Evolutionary conservation across 2,888 invertebrate species (phyloP).

Genomic region (Busseola fusca): DNA sequence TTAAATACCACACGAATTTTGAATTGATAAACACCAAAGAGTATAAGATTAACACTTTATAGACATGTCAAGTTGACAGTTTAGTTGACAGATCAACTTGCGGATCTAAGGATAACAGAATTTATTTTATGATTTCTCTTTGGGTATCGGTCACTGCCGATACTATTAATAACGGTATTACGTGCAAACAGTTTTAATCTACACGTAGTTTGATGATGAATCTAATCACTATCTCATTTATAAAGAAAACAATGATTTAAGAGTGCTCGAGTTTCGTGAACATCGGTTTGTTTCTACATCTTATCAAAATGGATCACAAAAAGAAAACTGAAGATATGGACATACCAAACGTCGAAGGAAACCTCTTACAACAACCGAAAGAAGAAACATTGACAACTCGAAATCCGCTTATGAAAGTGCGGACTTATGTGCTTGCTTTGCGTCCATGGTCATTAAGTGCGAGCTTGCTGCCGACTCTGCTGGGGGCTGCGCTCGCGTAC

Average conservation of each 20-base stretch:
- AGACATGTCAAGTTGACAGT: constrained; percentile 29
- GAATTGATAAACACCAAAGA: too few relatives aligned
- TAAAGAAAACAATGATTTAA: constrained; percentile 40
- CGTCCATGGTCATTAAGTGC: constrained; percentile 98
- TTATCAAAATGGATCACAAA: constrained; percentile 63
- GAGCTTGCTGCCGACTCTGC: constrained; percentile 96
- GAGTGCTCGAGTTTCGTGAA: constrained; percentile 7
- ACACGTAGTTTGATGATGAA: constrained; percentile 27
- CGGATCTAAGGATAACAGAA: background rate
- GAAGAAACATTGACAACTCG: constrained; percentile 75
- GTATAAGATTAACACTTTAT: too few relatives aligned
- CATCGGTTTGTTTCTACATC: constrained; percentile 8
- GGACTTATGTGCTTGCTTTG: constrained; percentile 95
- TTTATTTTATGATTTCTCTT: constrained; percentile 56
- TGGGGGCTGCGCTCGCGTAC: constrained; percentile 96
- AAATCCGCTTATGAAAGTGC: constrained; percentile 94
- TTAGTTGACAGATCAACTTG: constrained; percentile 30
- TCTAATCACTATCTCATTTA: constrained; percentile 17
- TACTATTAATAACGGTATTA: constrained; percentile 52
- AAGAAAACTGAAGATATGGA: constrained; percentile 78
- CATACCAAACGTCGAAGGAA: constrained; percentile 80
- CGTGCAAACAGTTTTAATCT: constrained; percentile 42
- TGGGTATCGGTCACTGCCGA: constrained; percentile 53
- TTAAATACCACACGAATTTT: too few relatives aligned
- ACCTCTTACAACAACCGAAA: constrained; percentile 83